Evolutionary conservation across 2,888 invertebrate genomes (phyloP), one percentile per base, ranked within the genome.

Genomic region (Pollenia angustigena): DNA sequence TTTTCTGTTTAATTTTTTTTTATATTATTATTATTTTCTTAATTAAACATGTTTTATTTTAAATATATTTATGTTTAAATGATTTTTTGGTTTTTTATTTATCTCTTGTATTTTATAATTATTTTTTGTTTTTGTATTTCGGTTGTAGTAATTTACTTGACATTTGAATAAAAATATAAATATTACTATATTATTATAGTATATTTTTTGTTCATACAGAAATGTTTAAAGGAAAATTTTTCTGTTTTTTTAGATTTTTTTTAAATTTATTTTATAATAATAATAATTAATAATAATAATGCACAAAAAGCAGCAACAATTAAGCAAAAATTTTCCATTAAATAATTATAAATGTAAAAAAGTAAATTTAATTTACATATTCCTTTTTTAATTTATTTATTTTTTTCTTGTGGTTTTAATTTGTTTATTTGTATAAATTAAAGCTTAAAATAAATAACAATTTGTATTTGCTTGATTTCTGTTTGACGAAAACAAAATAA

Each of bases 291-390:
- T 87, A 85, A 89, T 88, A 89, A 89, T 90, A 90, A 91, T 90
- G 91, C 91, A 92, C 91, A 91, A 91, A 92, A 92, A 93, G 92
- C 93, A 90, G 92, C 93, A 92, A 92, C 92, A 92, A 92, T 92
- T 92, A 92, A 92, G 92, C 92, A 89, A 89, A 90, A 83, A 79
- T 58, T 48, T 74, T 74, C 16, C 60, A 68, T 62, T 78, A 84
- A 87, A 81, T 87, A 78, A 84, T 60, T 78, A 66, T 71, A 74
- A 81, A 79, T 9, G 14, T 68, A 80, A 83, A 81, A 79, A 82
- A 69, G 16, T 69, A 69, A 69, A 76, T 76, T 69, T 18, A 75
- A 40, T 76, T 71, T 72, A 82, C n/a, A n/a, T n/a, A n/a, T n/a
- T n/a, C n/a, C n/a, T n/a, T n/a, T n/a, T n/a, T n/a, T n/a, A n/a